Base-by-base conservation (phyloP, 37 sponge, comb jelly and placozoan species). In the Amphimedon queenslandica region DNA sequence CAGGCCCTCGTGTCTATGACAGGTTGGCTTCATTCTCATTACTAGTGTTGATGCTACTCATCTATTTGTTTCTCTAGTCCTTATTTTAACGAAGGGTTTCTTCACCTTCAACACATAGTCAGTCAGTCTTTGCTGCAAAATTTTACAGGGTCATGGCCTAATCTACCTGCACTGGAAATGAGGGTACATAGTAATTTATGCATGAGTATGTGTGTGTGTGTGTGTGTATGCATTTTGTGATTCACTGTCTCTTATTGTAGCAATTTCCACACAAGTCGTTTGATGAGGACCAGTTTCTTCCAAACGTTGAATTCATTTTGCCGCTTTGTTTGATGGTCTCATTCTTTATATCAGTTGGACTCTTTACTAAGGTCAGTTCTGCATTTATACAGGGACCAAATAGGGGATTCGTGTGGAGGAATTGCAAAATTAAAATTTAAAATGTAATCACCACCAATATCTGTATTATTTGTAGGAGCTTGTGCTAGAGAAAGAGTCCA, bases 181-280 rank as follows among this genome's bases (percentile, higher is more conserved):
- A 47, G 53, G 53, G 53, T 47, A 47, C 8, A n/a, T n/a, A n/a
- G n/a, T n/a, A n/a, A n/a, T n/a, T n/a, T n/a, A n/a, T n/a, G n/a
- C n/a, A n/a, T n/a, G n/a, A n/a, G n/a, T n/a, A n/a, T n/a, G n/a
- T n/a, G n/a, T n/a, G n/a, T n/a, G n/a, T n/a, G n/a, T n/a, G n/a
- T n/a, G n/a, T n/a, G n/a, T n/a, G n/a, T n/a, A n/a, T n/a, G n/a
- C n/a, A n/a, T n/a, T n/a, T n/a, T n/a, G n/a, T n/a, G n/a, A n/a
- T n/a, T n/a, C n/a, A n/a, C n/a, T n/a, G n/a, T n/a, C n/a, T n/a
- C 35, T 42, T 42, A 34, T 32, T 60, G 5, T 60, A 73, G 74
- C 90, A 82, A 76, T 42, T 90, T 13, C 90, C 95, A 4, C 85
- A 82, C 58, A 87, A 87, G 0, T 29, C 68, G 69, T 90, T 82